Conservation (phyloP, 2,888 invertebrate genomes). For the Cyaniris semiargus region DNA sequence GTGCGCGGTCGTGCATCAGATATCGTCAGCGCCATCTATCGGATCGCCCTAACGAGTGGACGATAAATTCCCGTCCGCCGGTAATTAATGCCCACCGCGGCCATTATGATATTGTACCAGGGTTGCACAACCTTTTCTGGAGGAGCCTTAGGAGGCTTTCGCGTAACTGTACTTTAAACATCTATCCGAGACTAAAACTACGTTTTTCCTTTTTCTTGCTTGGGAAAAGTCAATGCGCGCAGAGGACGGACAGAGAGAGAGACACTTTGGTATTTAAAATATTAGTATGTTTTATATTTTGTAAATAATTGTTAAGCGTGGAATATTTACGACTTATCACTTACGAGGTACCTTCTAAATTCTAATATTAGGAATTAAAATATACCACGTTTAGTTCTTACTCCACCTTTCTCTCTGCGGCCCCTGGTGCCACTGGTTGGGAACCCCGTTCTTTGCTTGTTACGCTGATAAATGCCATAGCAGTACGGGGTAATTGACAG, state of each 20-base stretch:
- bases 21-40: conserved; percentile 69
- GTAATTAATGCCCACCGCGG: conserved; percentile 16
- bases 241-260: too few species aligned
- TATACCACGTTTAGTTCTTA: neutral
- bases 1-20: conserved; percentile 68
- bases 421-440: neutral
- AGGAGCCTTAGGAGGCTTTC: neutral
- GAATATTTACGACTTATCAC: too few species aligned
- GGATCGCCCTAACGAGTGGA: conserved; percentile 17
- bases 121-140: neutral
- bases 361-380: too few species aligned
- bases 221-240: too few species aligned
- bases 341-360: too few species aligned
- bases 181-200: too few species aligned
- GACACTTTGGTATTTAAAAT: too few species aligned
- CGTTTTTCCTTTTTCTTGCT: too few species aligned
- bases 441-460: neutral
- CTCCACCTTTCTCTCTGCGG: neutral
- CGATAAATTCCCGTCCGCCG: conserved; percentile 7
- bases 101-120: conserved; percentile 10
- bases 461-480: conserved; percentile 49
- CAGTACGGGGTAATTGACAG: conserved; percentile 47
- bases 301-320: too few species aligned
- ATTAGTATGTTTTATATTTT: too few species aligned
- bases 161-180: too few species aligned